Evolutionary conservation across 1,140 invertebrate species (phyloP).

Genomic region (Lamellibrachia luymesi): DNA sequence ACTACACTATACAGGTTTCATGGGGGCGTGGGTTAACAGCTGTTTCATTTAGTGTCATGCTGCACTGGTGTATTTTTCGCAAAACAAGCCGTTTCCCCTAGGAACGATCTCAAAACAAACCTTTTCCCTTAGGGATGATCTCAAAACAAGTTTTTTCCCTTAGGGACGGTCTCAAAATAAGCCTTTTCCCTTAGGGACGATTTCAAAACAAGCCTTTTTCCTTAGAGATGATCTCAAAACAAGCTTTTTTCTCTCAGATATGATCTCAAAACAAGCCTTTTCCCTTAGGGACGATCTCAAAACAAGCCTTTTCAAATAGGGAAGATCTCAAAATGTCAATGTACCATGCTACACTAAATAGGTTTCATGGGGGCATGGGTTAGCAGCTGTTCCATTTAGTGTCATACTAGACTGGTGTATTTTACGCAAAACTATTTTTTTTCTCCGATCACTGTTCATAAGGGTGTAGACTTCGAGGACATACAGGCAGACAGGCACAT

Average conservation of each 20-base stretch:
- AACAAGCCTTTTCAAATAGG: neutral
- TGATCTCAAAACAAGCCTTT: neutral
- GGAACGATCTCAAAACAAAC: no score
- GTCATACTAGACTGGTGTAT: no score
- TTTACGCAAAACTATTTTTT: no score
- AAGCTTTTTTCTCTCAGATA: neutral
- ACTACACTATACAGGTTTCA: neutral
- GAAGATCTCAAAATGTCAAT: neutral
- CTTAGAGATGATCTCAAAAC: neutral
- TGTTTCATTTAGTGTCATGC: neutral
- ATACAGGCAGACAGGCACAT: no score
- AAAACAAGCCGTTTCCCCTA: no score
- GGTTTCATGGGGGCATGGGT: neutral
- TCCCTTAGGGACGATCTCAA: neutral
- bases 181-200: no score
- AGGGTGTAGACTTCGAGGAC: no score
- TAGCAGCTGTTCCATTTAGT: neutral
- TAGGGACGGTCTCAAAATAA: no score
- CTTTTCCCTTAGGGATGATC: neutral
- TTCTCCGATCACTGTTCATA: no score
- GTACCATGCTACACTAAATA: neutral
- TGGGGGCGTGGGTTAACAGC: neutral
- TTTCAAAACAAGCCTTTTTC: neutral
- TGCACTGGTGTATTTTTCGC: no score
- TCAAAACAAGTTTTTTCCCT: neutral